Conservation (phyloP, 1,140 invertebrate genomes). For the Ladona fulva region DNA sequence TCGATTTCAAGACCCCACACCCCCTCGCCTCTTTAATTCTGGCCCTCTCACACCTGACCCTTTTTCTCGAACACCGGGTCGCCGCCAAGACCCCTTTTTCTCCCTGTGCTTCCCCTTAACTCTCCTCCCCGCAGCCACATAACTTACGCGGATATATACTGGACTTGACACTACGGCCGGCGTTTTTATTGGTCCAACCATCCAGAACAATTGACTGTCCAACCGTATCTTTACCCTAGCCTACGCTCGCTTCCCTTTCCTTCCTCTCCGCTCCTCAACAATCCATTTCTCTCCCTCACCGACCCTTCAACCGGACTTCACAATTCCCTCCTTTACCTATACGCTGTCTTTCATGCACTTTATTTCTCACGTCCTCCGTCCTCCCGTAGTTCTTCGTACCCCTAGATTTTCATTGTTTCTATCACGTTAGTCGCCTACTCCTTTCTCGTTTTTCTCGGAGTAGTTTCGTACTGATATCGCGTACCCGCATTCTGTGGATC, state of each 20-base stretch:
- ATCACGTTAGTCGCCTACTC: too few relatives aligned
- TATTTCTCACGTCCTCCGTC: not conserved
- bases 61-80: not conserved
- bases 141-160: constrained; percentile 3
- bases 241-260: not conserved
- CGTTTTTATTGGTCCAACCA: not conserved
- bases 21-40: not conserved
- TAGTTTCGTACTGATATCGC: too few relatives aligned
- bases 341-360: not conserved
- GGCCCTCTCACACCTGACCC: not conserved
- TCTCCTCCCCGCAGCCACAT: not conserved
- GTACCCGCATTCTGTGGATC: too few relatives aligned
- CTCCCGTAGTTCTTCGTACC: not conserved
- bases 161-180: not conserved
- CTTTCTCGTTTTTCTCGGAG: too few relatives aligned
- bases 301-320: not conserved
- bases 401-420: too few relatives aligned
- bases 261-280: not conserved
- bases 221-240: not conserved
- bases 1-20: not conserved
- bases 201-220: constrained; percentile 8
- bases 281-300: not conserved
- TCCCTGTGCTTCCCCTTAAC: not conserved
- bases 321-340: not conserved
- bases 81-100: not conserved